phyloP scores from a whole-genome alignment of 1,140 invertebrate species.

The Coelopa frigida region DNA sequence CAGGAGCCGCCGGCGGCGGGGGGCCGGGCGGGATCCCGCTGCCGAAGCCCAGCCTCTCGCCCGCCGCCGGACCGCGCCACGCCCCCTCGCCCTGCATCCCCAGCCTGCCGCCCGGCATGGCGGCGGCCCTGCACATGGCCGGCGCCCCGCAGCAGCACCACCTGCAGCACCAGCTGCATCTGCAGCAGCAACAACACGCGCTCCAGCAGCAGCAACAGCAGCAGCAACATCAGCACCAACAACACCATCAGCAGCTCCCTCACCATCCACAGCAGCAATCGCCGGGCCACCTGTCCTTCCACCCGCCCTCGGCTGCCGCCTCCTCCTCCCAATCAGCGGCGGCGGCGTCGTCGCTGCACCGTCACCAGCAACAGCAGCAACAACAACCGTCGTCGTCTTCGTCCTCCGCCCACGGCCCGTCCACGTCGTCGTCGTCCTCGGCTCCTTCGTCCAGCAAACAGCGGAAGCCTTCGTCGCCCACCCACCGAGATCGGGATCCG shows the following conservation, averaged over 20 bases:
- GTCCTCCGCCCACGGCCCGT: slow-evolving; percentile 8
- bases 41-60: slow-evolving; percentile 37
- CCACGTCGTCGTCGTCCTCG: slow-evolving; percentile 8
- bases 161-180: slow-evolving; percentile 27
- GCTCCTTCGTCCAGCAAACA: slow-evolving; percentile 4
- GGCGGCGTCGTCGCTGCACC: slow-evolving; percentile 11
- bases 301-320: neutral
- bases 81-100: slow-evolving; percentile 34
- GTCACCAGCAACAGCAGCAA: slow-evolving; percentile 12
- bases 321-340: neutral
- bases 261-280: slow-evolving; percentile 22
- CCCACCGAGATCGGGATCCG: neutral
- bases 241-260: slow-evolving; percentile 29
- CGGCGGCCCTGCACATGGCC: slow-evolving; percentile 25
- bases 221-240: slow-evolving; percentile 16
- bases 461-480: slow-evolving; percentile 1
- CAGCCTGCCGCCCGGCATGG: slow-evolving; percentile 38
- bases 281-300: slow-evolving; percentile 14
- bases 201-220: slow-evolving; percentile 32
- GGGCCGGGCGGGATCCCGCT: slow-evolving; percentile 42
- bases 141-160: slow-evolving; percentile 41
- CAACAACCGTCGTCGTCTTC: slow-evolving; percentile 11
- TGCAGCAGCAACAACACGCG: slow-evolving; percentile 33
- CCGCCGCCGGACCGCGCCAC: slow-evolving; percentile 34
- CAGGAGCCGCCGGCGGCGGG: slow-evolving; percentile 38